Base-by-base conservation (phyloP, 1,140 invertebrate genomes). In the Rhynchophorus ferrugineus region DNA sequence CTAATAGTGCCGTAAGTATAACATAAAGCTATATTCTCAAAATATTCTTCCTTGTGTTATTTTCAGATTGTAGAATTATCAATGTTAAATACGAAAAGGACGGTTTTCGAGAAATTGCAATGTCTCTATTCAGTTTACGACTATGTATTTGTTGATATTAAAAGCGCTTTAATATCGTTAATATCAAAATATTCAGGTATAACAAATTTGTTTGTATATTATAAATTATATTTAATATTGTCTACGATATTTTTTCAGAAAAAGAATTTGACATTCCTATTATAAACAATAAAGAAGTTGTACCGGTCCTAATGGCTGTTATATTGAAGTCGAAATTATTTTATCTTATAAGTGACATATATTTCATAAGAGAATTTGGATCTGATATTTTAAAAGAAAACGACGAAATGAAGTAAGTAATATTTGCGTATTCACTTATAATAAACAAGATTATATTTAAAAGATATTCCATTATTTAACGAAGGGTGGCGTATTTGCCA, bases 51-150 rank as follows among this genome's bases (percentile, higher is more conserved):
- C 37, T 38, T 0, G n/a, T 44, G 14, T 42, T 39, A 17, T 2
- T 61, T 64, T 48, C 35, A 66, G 64, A 54, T 67, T 35, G 65
- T 67, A 0, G 66, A 68, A 59, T 61, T 68, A 22, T 60, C 63
- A 6, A 60, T 58, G 36, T 52, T 66, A 21, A 62, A 65, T 39
- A 46, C 21, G 16, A 55, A 61, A 34, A 62, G 53, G 35, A 65
- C 54, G 29, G 63, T 63, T 7, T 33, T 56, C 11, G 61, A 64
- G 47, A 68, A 67, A 62, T 38, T 67, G 3, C 47, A 61, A 13
- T 67, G 64, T 56, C 44, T 68, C 9, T 56, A 53, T 18, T 44
- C 59, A 2, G 59, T 58, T 1, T 67, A 62, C 38, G 66, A 68
- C 42, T 54, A 62, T 18, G 58, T 68, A 38, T 68, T 57, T 55